Base-by-base conservation (phyloP, 1,140 invertebrate genomes). In the Anoplophora glabripennis region DNA sequence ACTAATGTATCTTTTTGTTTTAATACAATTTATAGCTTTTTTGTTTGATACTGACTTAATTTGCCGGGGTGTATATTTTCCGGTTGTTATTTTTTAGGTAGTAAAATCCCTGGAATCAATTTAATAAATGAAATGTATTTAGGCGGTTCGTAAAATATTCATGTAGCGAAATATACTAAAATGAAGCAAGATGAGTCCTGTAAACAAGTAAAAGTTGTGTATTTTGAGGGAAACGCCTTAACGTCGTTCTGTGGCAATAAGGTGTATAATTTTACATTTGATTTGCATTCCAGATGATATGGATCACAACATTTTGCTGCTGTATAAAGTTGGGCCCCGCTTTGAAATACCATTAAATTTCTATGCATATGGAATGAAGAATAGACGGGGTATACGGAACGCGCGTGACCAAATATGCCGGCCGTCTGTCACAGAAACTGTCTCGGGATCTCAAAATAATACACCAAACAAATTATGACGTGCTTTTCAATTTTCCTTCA, bases 201-300 rank as follows among this genome's bases (percentile, higher is more conserved):
- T 28, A 28, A 28, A 28, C 21, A 28, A 28, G 21, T 28, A 28
- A 28, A 28, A 28, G 21, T 28, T 28, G 21, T 28, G 21, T 28
- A 28, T 28, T 28, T 28, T 28, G 21, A 28, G 21, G 21, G 21
- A 28, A n/a, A 28, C 21, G 21, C 21, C 21, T 28, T 28, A 28
- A 28, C 21, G 21, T 28, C 21, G 5, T 28, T 28, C 21, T 28
- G 21, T 28, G 21, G 21, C 21, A 28, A 71, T 72, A 72, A 73
- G 69, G 69, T 70, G 68, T 71, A 71, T 71, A 70, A 71, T 73
- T 73, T 71, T 73, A 69, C 69, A 73, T 73, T 68, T 66, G 69
- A 73, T 73, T 71, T 71, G 66, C 71, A 73, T 73, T 63, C 60
- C 61, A 71, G 65, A 73, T 71, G 68, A 73, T 71, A 70, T 67